Conservation (phyloP, 2,888 invertebrate species). For the Drosophila anceps region DNA sequence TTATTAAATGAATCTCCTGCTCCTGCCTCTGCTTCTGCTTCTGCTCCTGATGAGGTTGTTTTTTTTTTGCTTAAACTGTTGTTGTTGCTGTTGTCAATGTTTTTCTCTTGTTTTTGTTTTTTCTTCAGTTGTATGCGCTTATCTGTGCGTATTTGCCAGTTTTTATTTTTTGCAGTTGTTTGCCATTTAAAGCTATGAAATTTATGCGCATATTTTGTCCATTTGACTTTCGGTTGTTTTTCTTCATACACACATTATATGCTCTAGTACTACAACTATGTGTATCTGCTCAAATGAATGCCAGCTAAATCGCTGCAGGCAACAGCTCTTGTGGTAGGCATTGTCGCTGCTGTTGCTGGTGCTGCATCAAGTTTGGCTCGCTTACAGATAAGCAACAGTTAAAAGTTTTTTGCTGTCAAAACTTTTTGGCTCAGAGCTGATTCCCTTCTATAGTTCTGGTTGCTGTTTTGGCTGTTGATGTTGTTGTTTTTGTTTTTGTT, state of each 20-base stretch:
- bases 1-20: constrained; percentile 54
- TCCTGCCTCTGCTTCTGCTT: constrained; percentile 23
- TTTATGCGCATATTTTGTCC: constrained; percentile 77
- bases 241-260: constrained; percentile 25
- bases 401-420: constrained; percentile 69
- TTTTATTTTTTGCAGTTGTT: constrained; percentile 29
- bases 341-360: constrained; percentile 2
- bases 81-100: constrained; percentile 3
- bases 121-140: constrained; percentile 54
- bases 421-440: constrained; percentile 53
- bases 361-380: constrained; percentile 35
- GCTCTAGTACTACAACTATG: background rate
- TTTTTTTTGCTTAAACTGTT: constrained; percentile 26
- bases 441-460: constrained; percentile 28
- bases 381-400: constrained; percentile 76
- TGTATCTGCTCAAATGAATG: constrained; percentile 49
- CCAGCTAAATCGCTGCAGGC: constrained; percentile 48
- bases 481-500: constrained; percentile 30
- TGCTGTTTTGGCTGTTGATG: constrained; percentile 6
- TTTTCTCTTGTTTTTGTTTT: constrained; percentile 16
- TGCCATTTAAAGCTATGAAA: constrained; percentile 44
- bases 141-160: constrained; percentile 68
- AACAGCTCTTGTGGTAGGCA: constrained; percentile 15
- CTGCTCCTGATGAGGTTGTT: constrained; percentile 37
- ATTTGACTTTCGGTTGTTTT: constrained; percentile 64